Base-by-base conservation (phyloP, 2,888 invertebrate species). In the Pseudeuparius sepicola region DNA sequence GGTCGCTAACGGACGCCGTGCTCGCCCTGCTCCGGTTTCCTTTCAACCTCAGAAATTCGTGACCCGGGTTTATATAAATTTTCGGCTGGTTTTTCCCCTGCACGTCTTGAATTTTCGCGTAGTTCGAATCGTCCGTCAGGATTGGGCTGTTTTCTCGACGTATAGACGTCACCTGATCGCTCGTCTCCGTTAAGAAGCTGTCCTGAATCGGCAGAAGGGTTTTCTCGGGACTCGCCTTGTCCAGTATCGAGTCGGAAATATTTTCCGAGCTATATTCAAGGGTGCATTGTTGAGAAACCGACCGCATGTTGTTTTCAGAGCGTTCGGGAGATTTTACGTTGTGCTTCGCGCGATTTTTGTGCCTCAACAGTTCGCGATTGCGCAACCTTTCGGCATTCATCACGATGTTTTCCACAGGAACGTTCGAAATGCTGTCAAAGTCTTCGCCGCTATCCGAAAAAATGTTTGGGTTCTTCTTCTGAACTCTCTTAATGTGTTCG, bases 221-320 rank as follows among this genome's bases (percentile, higher is more conserved):
- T 29, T 49, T 50, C 5, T 50, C 49, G 6, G 48, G 50, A 38
- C 52, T 51, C 2, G 44, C 36, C 30, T 53, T 51, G 34, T 54
- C 54, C 34, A 53, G 41, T 17, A 53, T 52, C 9, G 55, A 55
- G 39, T 54, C 55, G 0, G 72, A 71, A 9, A 61, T 50, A 15
- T 59, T 57, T 34, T 67, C 69, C 0, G 78, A 43, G 28, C 43
- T 43, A 49, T 78, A 78, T 50, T 79, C 78, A 28, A 79, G 59
- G 38, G 78, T 78, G 47, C 78, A 78, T 44, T 79, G 78, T 46
- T 78, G 78, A 0, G 78, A 78, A 15, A 78, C 75, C 0, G 76
- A 77, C 14, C 76, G 63, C 67, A 77, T 68, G 42, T 64, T 58
- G 37, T 53, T 54, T 26, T 57, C 52, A 14, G 37, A 24, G 26